Percentiles rank a stretch among this genome's conserved stretches.
phyloP scores from a whole-genome alignment of 2,888 invertebrate genomes.

The Andrena minutula region DNA sequence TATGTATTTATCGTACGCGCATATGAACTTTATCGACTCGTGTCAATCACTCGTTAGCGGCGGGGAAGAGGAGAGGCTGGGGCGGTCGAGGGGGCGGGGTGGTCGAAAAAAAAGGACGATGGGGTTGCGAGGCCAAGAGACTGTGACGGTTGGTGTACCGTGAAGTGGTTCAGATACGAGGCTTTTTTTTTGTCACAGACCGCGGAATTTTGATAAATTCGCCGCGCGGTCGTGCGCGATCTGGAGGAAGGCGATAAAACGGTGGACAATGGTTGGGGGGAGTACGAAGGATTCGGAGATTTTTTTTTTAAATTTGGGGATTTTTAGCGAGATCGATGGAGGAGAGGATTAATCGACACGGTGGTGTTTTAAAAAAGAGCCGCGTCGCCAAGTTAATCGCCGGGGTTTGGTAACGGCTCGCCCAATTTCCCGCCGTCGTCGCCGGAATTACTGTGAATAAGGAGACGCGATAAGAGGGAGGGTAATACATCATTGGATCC shows the following conservation, averaged over 20 bases:
- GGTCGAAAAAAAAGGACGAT: slow-evolving; percentile 47
- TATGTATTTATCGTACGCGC: slow-evolving; percentile 76
- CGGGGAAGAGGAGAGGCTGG: slow-evolving; percentile 2
- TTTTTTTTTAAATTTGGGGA: too few species aligned
- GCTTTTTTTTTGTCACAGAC: not conserved
- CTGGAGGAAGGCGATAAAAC: not conserved
- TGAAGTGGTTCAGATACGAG: slow-evolving; percentile 35
- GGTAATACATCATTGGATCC: slow-evolving; percentile 83
- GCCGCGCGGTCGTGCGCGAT: not conserved
- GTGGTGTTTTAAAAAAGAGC: not conserved
- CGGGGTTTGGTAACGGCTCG: slow-evolving; percentile 13
- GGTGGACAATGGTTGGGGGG: not conserved
- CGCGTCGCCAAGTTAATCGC: not conserved
- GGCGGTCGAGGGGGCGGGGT: not conserved
- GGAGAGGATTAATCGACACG: not conserved
- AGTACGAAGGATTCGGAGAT: too few species aligned
- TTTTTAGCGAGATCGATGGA: too few species aligned
- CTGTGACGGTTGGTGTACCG: slow-evolving; percentile 39
- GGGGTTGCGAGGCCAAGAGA: slow-evolving; percentile 42
- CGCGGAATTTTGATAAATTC: slow-evolving; percentile 1
- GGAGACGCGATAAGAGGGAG: slow-evolving; percentile 72
- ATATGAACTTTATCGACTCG: slow-evolving; percentile 78
- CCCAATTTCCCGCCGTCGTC: slow-evolving; percentile 29
- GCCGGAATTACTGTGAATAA: slow-evolving; percentile 52
- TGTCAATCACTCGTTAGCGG: slow-evolving; percentile 78